These are phyloP conservation scores for Nomada fucata DNA, from an alignment of 2,888 invertebrate genomes.

Conservation along the genomic window DNA sequence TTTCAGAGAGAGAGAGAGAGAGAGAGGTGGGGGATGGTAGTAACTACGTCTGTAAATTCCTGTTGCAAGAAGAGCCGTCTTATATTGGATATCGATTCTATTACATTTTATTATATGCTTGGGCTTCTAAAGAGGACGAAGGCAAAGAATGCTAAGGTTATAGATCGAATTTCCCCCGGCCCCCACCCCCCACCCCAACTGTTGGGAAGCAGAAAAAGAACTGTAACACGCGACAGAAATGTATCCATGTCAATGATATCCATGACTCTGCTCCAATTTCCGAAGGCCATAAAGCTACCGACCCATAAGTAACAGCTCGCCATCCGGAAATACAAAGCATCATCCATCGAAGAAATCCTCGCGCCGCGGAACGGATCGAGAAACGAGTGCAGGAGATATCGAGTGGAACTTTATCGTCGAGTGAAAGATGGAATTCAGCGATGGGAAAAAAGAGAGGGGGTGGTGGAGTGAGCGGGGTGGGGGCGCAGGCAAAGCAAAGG, in stretches of 20 bases:
- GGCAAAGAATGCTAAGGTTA: neutral
- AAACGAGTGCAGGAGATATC: slow-evolving; percentile 59
- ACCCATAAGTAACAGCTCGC: slow-evolving; percentile 1
- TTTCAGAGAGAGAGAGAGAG: too few relatives aligned
- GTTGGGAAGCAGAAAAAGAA: neutral
- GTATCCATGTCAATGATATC: neutral
- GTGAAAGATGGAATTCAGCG: slow-evolving; percentile 64
- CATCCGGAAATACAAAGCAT: slow-evolving; percentile 37
- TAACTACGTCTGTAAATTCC: slow-evolving; percentile 42
- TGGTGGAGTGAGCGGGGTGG: too few relatives aligned
- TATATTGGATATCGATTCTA: slow-evolving; percentile 43
- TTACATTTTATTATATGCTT: slow-evolving; percentile 18
- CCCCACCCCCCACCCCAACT: too few relatives aligned
- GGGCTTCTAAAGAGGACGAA: slow-evolving; percentile 3
- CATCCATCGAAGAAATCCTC: slow-evolving; percentile 25
- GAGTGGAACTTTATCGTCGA: slow-evolving; percentile 64
- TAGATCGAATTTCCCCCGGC: neutral
- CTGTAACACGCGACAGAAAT: neutral
- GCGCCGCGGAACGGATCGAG: slow-evolving; percentile 26
- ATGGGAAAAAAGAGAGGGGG: slow-evolving; percentile 20
- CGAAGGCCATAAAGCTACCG: neutral
- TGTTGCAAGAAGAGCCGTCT: slow-evolving; percentile 15
- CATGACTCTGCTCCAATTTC: neutral
- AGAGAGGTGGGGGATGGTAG: too few relatives aligned
- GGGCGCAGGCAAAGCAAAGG: slow-evolving; percentile 36